Evolutionary conservation across 1,140 invertebrate species (phyloP).

Genomic region (Sycophila sp.): DNA sequence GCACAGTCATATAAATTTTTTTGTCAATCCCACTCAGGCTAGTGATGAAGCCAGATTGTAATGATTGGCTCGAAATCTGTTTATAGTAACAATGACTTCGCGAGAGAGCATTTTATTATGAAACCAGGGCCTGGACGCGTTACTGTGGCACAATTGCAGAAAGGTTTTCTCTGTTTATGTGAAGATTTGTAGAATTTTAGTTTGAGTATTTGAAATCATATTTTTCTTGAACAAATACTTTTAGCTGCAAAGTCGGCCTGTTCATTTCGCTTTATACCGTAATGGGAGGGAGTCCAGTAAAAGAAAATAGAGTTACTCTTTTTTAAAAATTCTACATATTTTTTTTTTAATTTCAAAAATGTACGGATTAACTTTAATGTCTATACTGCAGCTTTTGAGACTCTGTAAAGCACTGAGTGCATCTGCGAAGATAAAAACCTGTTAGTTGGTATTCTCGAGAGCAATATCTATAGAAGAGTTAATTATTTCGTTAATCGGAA

Average conservation of each 20-base stretch:
- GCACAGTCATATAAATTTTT: no score
- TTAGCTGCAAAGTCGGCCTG: background rate
- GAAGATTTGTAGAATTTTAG: background rate
- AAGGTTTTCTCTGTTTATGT: background rate
- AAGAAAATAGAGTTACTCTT: background rate
- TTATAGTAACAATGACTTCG: no score
- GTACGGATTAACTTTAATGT: no score
- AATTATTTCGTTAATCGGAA: background rate
- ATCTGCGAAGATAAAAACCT: background rate
- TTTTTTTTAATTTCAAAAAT: background rate
- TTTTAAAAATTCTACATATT: background rate
- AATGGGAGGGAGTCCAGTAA: background rate
- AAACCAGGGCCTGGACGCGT: background rate
- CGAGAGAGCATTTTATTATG: no score
- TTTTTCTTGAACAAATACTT: background rate
- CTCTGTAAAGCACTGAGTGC: background rate
- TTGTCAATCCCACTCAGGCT: no score
- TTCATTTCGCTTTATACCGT: conserved; percentile 4
- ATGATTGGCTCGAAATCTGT: no score
- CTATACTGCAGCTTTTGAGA: background rate
- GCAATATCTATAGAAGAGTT: background rate
- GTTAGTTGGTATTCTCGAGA: background rate
- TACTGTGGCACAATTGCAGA: background rate
- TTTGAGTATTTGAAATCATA: background rate
- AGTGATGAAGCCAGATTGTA: no score